Evolutionary conservation across 2,113 vertebrate genomes (phyloP).

Genomic region (Nothoprocta perdicaria): DNA sequence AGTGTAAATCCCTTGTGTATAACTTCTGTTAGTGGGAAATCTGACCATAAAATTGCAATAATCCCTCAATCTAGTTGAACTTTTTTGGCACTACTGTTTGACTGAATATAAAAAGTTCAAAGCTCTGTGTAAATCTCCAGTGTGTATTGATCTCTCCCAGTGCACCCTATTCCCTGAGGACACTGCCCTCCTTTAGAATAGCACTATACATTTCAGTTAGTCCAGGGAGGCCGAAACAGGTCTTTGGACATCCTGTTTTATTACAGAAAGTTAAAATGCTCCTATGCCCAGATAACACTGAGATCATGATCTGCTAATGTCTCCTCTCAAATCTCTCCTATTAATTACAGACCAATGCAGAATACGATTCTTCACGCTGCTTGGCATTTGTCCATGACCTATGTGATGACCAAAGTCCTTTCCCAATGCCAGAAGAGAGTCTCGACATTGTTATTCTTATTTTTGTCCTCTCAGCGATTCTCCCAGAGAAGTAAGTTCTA

Average conservation of each 20-base stretch:
- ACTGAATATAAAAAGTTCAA: background rate
- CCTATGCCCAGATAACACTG: background rate
- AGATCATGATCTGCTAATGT: background rate
- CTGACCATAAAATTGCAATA: background rate
- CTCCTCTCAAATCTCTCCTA: background rate
- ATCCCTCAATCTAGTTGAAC: background rate
- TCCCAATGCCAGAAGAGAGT: constrained; percentile 85
- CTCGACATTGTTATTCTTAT: constrained; percentile 92
- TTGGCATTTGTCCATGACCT: constrained; percentile 93
- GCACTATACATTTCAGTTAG: background rate
- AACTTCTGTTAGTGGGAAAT: background rate
- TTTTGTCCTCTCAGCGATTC: constrained; percentile 94
- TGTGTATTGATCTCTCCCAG: background rate
- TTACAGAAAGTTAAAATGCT: background rate
- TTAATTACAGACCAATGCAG: constrained; percentile 81
- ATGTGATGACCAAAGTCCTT: constrained; percentile 82
- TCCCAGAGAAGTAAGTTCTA: constrained; percentile 89
- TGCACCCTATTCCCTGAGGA: background rate
- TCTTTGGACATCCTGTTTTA: background rate
- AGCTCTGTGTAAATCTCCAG: background rate
- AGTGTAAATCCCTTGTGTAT: background rate
- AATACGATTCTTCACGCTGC: constrained; percentile 89
- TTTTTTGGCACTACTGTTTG: background rate
- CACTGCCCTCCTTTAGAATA: background rate
- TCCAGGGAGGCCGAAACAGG: background rate